phyloP scores from a whole-genome alignment of 2,888 invertebrate species.

The Brenthis daphne region DNA sequence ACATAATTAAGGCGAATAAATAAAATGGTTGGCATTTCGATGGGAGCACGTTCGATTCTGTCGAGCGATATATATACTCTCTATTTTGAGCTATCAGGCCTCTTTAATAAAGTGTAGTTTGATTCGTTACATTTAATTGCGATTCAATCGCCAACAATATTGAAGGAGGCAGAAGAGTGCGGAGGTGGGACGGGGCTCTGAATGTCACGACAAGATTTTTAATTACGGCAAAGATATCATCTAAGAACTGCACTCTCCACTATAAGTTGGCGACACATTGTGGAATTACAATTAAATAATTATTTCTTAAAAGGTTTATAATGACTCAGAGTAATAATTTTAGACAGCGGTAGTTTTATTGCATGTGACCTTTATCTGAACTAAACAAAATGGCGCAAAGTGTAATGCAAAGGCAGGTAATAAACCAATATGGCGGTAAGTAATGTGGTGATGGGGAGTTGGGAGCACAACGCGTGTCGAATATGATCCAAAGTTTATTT shows the following conservation, averaged over 20 bases:
- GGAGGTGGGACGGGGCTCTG: constrained; percentile 77
- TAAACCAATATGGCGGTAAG: constrained; percentile 35
- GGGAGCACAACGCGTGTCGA: constrained; percentile 53
- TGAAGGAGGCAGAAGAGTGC: constrained; percentile 73
- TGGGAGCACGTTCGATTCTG: constrained; percentile 80
- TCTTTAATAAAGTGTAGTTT: constrained; percentile 80
- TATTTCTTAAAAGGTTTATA: constrained; percentile 53
- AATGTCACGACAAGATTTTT: constrained; percentile 83
- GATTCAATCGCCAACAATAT: constrained; percentile 82
- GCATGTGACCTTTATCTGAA: constrained; percentile 44
- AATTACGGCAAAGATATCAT: constrained; percentile 81
- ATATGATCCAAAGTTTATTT: constrained; percentile 80
- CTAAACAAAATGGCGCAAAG: constrained; percentile 46
- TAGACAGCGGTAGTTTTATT: constrained; percentile 63
- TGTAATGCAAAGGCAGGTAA: constrained; percentile 24
- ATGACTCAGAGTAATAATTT: constrained; percentile 52
- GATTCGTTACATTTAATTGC: constrained; percentile 79
- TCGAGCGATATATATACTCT: constrained; percentile 57
- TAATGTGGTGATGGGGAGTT: constrained; percentile 22
- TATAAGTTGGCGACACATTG: constrained; percentile 66
- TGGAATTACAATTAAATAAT: constrained; percentile 79
- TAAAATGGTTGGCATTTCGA: constrained; percentile 83
- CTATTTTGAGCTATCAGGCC: constrained; percentile 78
- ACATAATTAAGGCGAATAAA: constrained; percentile 83
- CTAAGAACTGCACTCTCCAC: constrained; percentile 72